phyloP scores from a whole-genome alignment of 2,113 vertebrate species.

The Dendropsophus ebraccatus region DNA sequence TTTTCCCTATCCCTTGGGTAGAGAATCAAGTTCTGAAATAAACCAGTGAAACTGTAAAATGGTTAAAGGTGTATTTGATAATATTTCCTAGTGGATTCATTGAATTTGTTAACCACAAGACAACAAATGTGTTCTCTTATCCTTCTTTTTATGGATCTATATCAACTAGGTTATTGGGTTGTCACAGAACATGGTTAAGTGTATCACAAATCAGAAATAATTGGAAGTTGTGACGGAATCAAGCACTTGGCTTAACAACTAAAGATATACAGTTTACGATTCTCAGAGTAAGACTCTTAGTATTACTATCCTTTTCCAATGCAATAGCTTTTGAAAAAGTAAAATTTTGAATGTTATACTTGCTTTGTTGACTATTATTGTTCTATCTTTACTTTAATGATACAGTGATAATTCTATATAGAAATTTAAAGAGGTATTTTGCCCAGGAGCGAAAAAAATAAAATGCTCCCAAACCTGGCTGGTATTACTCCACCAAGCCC shows the following conservation, averaged over 20 bases:
- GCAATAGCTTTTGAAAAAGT: not conserved
- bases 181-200: constrained; percentile 13
- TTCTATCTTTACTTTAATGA: not conserved
- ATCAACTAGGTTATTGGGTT: constrained; percentile 19
- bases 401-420: not conserved
- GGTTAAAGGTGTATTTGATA: constrained; percentile 1
- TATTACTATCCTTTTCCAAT: not conserved
- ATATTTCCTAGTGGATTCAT: constrained; percentile 24
- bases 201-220: constrained; percentile 42
- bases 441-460: too few species aligned
- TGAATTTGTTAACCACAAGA: constrained; percentile 13
- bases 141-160: not conserved
- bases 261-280: not conserved
- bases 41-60: constrained; percentile 11
- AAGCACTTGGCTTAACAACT: constrained; percentile 24
- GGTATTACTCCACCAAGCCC: too few species aligned
- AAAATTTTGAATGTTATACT: not conserved
- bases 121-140: not conserved
- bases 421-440: too few species aligned
- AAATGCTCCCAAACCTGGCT: too few species aligned
- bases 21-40: constrained; percentile 10
- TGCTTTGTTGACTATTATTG: not conserved
- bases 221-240: constrained; percentile 25
- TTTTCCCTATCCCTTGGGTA: constrained; percentile 16
- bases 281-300: too few species aligned